Conservation (phyloP, 2,888 invertebrate species). For the Scaptodrosophila latifasciaeformis region DNA sequence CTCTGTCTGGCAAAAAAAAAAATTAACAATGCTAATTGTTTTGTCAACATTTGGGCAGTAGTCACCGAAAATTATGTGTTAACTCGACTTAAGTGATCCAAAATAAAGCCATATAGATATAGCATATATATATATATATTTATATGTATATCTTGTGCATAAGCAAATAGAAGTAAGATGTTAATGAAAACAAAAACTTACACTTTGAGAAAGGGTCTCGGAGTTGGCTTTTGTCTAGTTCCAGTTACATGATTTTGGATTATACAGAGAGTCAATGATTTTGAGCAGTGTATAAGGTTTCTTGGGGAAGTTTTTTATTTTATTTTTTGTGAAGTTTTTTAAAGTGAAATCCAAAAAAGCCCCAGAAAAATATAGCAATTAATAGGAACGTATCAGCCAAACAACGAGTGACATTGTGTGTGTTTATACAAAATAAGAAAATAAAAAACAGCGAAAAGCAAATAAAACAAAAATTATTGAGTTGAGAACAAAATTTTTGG, state of each 20-base stretch:
- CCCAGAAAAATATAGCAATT: constrained; percentile 35
- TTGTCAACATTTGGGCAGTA: constrained; percentile 48
- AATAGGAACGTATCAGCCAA: constrained; percentile 30
- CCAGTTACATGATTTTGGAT: neutral
- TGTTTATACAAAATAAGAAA: constrained; percentile 3
- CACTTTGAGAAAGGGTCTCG: too few relatives aligned
- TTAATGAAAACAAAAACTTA: too few relatives aligned
- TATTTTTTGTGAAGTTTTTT: constrained; percentile 35
- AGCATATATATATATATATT: constrained; percentile 32
- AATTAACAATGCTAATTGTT: constrained; percentile 59
- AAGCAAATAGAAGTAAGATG: too few relatives aligned
- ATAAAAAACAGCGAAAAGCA: constrained; percentile 10
- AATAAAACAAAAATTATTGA: constrained; percentile 31
- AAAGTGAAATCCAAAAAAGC: constrained; percentile 45
- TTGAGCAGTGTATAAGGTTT: neutral
- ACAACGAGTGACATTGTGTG: constrained; percentile 47
- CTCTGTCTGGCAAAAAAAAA: too few relatives aligned
- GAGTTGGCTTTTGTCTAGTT: too few relatives aligned
- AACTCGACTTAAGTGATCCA: constrained; percentile 36
- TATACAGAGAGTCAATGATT: constrained; percentile 13
- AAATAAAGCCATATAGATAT: constrained; percentile 13
- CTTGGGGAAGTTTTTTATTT: constrained; percentile 26
- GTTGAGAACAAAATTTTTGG: constrained; percentile 38
- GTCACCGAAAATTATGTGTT: constrained; percentile 25
- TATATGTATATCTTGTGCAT: too few relatives aligned